Base-by-base conservation (phyloP, 2,113 vertebrate genomes). In the Ranitomeya imitator region DNA sequence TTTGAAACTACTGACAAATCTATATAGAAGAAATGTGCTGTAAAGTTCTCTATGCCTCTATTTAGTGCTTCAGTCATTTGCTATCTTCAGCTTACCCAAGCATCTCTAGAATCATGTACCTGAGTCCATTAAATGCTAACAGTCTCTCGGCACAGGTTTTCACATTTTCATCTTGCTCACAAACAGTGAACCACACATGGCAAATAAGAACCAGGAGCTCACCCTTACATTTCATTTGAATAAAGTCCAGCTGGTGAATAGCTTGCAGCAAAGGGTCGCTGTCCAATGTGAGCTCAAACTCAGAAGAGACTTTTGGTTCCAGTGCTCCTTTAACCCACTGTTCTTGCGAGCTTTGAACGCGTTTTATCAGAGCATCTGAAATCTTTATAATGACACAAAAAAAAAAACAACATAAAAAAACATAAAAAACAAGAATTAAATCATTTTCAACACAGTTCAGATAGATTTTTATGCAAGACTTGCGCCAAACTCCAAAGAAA, bases 291-390 rank as follows among this genome's bases (percentile, higher is more conserved):
- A 99, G 95, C 91, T 99, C 97, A 89, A 98, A 99, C 89, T 99
- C 98, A 0, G 98, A 95, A 55, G 97, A 97, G 7, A 99, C 98
- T 92, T 99, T 99, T 0, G 98, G 97, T 92, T 99, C 97, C 95
- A 99, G 93, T 61, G 98, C 97, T 8, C 98, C 97, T 93, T 98
- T 99, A 76, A 98, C 97, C 98, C 98, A 99, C 91, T 99, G 98
- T 89, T 99, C 98, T 94, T 99, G 98, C 90, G 98, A 99, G 52
- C 95, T 93, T 86, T 95, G 96, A 79, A 99, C 97, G 13, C 98
- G 96, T 92, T 98, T 99, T 93, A 99, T 97, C 92, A 99, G 94
- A 71, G 98, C 97, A 16, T 99, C 98, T 0, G 98, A 99, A 93
- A 99, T 98, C 98, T 99, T 83, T 80, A 94, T 92, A 81, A 91